phyloP scores from a whole-genome alignment of 2,888 invertebrate genomes.

The Furcula furcula region DNA sequence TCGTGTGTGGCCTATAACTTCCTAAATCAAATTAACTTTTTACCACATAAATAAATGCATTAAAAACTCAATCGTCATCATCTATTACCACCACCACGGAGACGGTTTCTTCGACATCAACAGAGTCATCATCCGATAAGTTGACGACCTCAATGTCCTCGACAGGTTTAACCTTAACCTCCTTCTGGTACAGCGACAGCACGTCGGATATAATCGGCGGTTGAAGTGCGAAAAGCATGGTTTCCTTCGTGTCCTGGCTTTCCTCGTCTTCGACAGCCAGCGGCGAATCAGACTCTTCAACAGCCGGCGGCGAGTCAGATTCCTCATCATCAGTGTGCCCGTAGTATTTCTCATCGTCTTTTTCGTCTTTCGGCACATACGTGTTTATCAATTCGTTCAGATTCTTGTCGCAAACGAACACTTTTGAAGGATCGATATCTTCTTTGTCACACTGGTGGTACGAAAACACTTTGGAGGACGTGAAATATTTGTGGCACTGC shows the following conservation, averaged over 20 bases:
- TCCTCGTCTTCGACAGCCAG: conserved; percentile 24
- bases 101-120: conserved; percentile 38
- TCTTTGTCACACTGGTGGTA: conserved; percentile 59
- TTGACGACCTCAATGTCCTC: conserved; percentile 34
- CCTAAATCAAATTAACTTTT: too few relatives aligned
- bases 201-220: conserved; percentile 73
- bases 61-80: too few relatives aligned
- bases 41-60: too few relatives aligned
- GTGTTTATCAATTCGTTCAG: conserved; percentile 54
- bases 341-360: conserved; percentile 69
- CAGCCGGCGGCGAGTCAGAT: conserved; percentile 34
- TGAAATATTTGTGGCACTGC: conserved; percentile 68
- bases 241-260: conserved; percentile 20
- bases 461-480: conserved; percentile 57
- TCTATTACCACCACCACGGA: conserved; percentile 53
- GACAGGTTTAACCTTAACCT: conserved; percentile 21
- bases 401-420: conserved; percentile 60
- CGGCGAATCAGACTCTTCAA: conserved; percentile 35
- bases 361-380: conserved; percentile 63
- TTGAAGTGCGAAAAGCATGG: conserved; percentile 50
- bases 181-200: conserved; percentile 57
- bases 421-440: conserved; percentile 62
- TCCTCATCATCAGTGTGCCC: conserved; percentile 58
- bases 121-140: conserved; percentile 51
- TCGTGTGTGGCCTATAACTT: too few relatives aligned